These are phyloP conservation scores for Zaprionus obscuricornis DNA, from an alignment of 2,888 invertebrate genomes.

Conservation along the genomic window DNA sequence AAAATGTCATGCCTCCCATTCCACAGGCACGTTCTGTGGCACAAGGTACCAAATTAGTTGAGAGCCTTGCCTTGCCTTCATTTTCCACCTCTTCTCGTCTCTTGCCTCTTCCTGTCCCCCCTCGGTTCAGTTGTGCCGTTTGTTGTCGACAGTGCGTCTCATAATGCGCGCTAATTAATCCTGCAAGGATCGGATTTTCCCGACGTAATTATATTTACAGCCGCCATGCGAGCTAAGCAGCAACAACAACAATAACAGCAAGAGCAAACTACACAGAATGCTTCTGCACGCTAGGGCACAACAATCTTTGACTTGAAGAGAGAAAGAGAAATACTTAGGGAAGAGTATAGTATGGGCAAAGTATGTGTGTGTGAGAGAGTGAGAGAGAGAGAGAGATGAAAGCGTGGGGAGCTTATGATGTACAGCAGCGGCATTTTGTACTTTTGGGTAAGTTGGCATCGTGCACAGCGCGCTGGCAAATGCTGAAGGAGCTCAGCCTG, in stretches of 20 bases:
- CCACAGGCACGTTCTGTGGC: not conserved
- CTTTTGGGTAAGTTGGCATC: not conserved
- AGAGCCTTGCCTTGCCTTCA: constrained; percentile 26
- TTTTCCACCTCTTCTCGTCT: constrained; percentile 16
- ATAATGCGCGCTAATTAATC: constrained; percentile 84
- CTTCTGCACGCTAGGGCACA: constrained; percentile 21
- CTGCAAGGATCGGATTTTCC: constrained; percentile 83
- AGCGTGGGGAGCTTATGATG: constrained; percentile 53
- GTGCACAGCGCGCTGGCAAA: not conserved
- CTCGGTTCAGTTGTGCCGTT: constrained; percentile 4
- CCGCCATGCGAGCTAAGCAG: constrained; percentile 73
- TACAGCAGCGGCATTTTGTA: constrained; percentile 46
- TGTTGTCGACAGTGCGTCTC: constrained; percentile 66
- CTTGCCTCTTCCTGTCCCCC: constrained; percentile 23
- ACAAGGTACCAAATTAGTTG: constrained; percentile 48
- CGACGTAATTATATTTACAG: constrained; percentile 80
- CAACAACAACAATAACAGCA: constrained; percentile 22
- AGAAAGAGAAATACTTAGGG: too few relatives aligned
- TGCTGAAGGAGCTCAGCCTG: constrained; percentile 7
- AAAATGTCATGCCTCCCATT: constrained; percentile 3
- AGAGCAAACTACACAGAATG: constrained; percentile 15
- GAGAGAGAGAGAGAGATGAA: too few relatives aligned
- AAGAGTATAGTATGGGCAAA: too few relatives aligned
- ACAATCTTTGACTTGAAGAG: too few relatives aligned
- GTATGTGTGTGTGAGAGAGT: constrained; percentile 1